These are phyloP conservation scores for Cosmia trapezina DNA, from an alignment of 2,888 invertebrate genomes.

Conservation along the genomic window DNA sequence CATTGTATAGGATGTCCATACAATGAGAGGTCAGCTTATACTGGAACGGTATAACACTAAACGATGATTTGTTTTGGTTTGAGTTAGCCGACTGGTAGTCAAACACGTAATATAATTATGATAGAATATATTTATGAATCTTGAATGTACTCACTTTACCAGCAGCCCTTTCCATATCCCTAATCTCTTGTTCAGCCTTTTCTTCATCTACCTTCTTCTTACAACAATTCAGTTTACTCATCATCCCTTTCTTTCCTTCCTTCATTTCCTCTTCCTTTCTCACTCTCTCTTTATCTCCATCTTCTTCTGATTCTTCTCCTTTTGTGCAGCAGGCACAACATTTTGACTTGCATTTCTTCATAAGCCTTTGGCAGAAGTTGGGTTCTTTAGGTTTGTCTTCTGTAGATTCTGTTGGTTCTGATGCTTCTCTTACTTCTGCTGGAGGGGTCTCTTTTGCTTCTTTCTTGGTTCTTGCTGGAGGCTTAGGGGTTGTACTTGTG, in stretches of 20 bases:
- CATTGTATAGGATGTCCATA: no score
- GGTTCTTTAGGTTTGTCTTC: slow-evolving; percentile 72
- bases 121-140: background rate
- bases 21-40: no score
- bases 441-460: slow-evolving; percentile 71
- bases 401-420: slow-evolving; percentile 55
- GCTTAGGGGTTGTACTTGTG: slow-evolving; percentile 86
- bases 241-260: slow-evolving; percentile 72
- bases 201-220: slow-evolving; percentile 83
- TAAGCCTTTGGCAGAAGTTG: slow-evolving; percentile 82
- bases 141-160: slow-evolving; percentile 80
- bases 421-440: slow-evolving; percentile 53
- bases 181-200: slow-evolving; percentile 70
- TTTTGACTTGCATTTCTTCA: slow-evolving; percentile 83
- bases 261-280: slow-evolving; percentile 56
- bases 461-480: slow-evolving; percentile 81
- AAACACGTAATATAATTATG: background rate
- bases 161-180: slow-evolving; percentile 81
- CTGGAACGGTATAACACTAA: background rate
- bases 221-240: slow-evolving; percentile 82
- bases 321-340: slow-evolving; percentile 88
- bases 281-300: slow-evolving; percentile 57
- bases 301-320: slow-evolving; percentile 72
- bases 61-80: background rate
- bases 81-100: background rate